Percentiles rank a stretch among this genome's conserved stretches.
Conservation (phyloP, 2,888 invertebrate genomes). For the Epistrophella euchroma region DNA sequence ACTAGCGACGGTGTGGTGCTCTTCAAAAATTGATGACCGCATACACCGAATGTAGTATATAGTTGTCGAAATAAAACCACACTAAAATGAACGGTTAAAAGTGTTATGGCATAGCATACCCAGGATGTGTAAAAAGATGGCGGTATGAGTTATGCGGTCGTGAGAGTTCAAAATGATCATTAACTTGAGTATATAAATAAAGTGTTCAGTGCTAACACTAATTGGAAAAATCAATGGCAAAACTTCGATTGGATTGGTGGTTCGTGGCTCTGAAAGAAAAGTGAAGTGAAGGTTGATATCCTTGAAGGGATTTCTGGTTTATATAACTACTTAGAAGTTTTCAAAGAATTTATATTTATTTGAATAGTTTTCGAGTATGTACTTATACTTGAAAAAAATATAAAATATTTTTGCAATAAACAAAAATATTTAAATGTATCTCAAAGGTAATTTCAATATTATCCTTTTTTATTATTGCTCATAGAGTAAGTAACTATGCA, state of each 20-base stretch:
- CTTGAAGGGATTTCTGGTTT: background rate
- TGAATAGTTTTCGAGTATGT: no score
- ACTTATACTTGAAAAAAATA: no score
- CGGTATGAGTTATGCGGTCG: background rate
- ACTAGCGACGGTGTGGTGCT: no score
- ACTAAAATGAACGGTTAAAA: slow-evolving; percentile 30
- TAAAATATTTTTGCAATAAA: no score
- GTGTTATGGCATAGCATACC: background rate
- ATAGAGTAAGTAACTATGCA: no score
- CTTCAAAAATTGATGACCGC: slow-evolving; percentile 72
- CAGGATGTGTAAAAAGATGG: background rate
- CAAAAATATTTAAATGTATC: no score
- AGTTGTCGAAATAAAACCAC: slow-evolving; percentile 44
- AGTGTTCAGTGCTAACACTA: slow-evolving; percentile 58
- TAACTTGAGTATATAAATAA: slow-evolving; percentile 28
- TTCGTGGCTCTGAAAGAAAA: background rate
- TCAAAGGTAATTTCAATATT: no score
- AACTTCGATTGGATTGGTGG: slow-evolving; percentile 42
- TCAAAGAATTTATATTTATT: background rate
- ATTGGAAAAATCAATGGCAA: slow-evolving; percentile 67
- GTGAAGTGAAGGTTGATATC: background rate
- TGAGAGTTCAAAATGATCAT: slow-evolving; percentile 54
- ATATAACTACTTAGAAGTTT: background rate
- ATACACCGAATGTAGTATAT: slow-evolving; percentile 8
- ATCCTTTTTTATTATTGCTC: no score